A percentile compares a stretch with the other conserved stretches of the same genome.
phyloP scores from a whole-genome alignment of 2,888 invertebrate genomes.

The Idaea biselata region DNA sequence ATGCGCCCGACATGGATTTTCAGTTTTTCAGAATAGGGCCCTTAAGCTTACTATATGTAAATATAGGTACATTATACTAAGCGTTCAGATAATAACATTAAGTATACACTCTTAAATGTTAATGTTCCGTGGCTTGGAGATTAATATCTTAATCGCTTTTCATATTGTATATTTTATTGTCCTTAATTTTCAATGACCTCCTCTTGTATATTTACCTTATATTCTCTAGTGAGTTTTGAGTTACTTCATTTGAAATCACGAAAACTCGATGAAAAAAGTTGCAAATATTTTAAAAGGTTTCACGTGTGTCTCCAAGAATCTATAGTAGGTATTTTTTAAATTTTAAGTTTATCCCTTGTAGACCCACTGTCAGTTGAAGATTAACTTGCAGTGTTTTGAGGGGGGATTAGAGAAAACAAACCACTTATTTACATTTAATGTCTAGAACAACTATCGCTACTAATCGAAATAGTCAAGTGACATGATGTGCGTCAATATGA shows the following conservation, averaged over 20 bases:
- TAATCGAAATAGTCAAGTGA: neutral
- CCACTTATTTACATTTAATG: constrained; percentile 8
- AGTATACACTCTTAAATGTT: neutral
- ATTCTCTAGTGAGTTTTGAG: neutral
- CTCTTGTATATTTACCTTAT: constrained; percentile 3
- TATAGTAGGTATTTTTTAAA: too few relatives aligned
- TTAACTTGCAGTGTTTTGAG: constrained; percentile 56
- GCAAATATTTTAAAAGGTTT: too few relatives aligned
- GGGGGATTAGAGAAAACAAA: constrained; percentile 51
- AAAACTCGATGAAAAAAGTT: too few relatives aligned
- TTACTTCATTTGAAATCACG: too few relatives aligned
- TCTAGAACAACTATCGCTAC: neutral
- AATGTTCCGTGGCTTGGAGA: neutral
- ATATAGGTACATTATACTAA: neutral
- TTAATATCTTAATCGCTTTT: neutral
- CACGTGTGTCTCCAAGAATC: too few relatives aligned
- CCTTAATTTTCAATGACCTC: neutral
- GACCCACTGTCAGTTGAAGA: constrained; percentile 50
- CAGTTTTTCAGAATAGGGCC: too few relatives aligned
- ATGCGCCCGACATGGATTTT: too few relatives aligned
- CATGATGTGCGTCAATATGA: neutral
- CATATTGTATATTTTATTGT: neutral
- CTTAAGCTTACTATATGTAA: neutral
- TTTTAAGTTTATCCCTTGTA: constrained; percentile 49
- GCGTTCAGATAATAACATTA: neutral